Evolutionary conservation across 1,140 invertebrate genomes (phyloP), one percentile per base, ranked within the genome.

Genomic region (Gonatopus flavifemur): DNA sequence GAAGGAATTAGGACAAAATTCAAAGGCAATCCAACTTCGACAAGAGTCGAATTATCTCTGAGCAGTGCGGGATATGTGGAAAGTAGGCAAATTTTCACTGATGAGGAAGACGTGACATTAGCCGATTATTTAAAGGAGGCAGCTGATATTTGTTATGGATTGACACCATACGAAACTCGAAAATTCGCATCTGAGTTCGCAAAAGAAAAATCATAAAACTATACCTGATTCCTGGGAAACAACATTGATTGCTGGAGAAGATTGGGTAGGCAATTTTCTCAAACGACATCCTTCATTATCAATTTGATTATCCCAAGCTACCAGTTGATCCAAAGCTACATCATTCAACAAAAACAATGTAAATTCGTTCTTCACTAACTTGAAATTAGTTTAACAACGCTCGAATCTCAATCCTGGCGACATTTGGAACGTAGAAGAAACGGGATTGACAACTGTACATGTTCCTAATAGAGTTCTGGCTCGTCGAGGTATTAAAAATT

Each of bases 401-500:
- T 44, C 57, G 38, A 56, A 56, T 28, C 59, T 68, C 49, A 22
- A 42, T 40, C 43, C 61, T 7, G n/a, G 57, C 21, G 32, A 65
- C 41, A 64, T 78, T 33, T 77, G 62, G 32, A 77, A 78, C 51
- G 38, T 67, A 24, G 71, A 74, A 57, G 71, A 80, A 54, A 79
- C 68, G 19, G 72, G 71, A 10, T 49, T 70, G 32, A 73, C 68
- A 2, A 77, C 67, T 16, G 74, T 80, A n/a, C 72, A 76, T 38
- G 69, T 65, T 18, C 62, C 70, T 15, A 42, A 37, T 15, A 78
- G 69, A 62, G 57, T 77, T 35, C 28, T 79, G 24, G 67, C 67
- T 41, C 42, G 28, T 16, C 70, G 61, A 62, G 62, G 63, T 7
- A 35, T 41, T 16, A 72, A 68, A 53, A 71, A 76, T 59, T 54